A percentile compares a stretch with the other conserved stretches of the same genome.
Evolutionary conservation across 1,140 invertebrate species (phyloP).

Genomic region (Orchesella cincta): DNA sequence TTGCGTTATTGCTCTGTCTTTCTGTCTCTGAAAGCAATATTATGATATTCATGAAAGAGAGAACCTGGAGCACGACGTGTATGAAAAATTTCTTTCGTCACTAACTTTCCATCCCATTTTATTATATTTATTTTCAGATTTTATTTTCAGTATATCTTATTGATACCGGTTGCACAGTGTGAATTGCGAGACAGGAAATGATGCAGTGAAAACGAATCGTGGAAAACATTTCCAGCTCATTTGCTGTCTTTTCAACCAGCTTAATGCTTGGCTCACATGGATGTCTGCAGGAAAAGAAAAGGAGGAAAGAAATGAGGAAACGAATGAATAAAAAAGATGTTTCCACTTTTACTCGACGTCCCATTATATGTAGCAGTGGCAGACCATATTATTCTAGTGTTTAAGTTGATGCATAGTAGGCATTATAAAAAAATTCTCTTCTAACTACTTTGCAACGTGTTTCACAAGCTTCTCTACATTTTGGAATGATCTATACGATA

Average conservation of each 20-base stretch:
- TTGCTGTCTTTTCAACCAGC: constrained; percentile 22
- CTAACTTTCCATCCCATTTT: not conserved
- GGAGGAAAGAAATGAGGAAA: not conserved
- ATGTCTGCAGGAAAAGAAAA: not conserved
- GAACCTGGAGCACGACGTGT: not conserved
- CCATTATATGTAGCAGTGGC: no score
- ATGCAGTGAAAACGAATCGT: not conserved
- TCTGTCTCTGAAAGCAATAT: not conserved
- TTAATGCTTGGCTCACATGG: not conserved
- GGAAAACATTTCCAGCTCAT: constrained; percentile 28
- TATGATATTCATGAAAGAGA: not conserved
- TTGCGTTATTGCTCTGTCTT: no score
- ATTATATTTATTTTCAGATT: not conserved
- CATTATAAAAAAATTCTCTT: no score
- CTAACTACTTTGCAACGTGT: no score
- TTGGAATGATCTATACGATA: no score
- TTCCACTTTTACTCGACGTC: no score
- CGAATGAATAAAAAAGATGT: not conserved
- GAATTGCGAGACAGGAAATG: not conserved
- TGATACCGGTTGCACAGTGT: not conserved
- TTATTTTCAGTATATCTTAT: not conserved
- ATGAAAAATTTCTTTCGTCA: not conserved
- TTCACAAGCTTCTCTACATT: no score
- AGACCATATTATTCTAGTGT: no score
- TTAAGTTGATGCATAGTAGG: no score